A percentile compares a stretch with the other conserved stretches of the same genome.
Evolutionary conservation across 2,797 vertebrate species (phyloP).

Genomic region (Neoniphon sammara): DNA sequence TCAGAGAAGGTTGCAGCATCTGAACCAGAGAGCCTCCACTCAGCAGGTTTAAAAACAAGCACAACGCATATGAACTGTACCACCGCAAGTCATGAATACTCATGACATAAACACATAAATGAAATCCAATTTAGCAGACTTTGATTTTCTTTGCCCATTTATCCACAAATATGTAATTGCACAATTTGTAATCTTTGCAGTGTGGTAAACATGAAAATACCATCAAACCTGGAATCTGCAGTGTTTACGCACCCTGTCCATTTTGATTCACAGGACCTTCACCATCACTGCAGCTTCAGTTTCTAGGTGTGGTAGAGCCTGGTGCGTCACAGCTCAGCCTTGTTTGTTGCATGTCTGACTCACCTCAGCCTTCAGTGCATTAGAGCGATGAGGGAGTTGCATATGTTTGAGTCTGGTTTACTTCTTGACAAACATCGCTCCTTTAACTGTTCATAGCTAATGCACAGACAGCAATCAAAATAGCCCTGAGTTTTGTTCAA

Average conservation of each 20-base stretch:
- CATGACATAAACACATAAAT: too few species aligned
- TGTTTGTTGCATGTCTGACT: conserved; percentile 74
- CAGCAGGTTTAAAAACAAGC: too few species aligned
- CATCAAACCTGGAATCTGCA: neutral
- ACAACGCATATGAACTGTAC: too few species aligned
- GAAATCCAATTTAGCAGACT: neutral
- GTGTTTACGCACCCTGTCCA: neutral
- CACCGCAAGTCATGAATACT: too few species aligned
- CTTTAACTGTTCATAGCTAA: too few species aligned
- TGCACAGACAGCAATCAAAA: neutral
- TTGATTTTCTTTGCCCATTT: neutral
- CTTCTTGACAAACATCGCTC: neutral
- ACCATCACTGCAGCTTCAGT: conserved; percentile 70
- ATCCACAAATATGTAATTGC: too few species aligned
- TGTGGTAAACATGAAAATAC: neutral
- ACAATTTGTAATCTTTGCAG: neutral
- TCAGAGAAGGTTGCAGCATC: too few species aligned
- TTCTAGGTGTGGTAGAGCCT: conserved; percentile 63
- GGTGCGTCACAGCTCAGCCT: conserved; percentile 73
- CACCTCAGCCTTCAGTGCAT: conserved; percentile 66
- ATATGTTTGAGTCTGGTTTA: conserved; percentile 49
- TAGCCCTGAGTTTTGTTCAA: neutral
- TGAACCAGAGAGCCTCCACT: too few species aligned
- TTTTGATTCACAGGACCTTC: conserved; percentile 49
- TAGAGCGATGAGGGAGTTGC: conserved; percentile 51